Evolutionary conservation across 2,113 vertebrate species (phyloP).

Genomic region (Eubucco bourcierii): DNA sequence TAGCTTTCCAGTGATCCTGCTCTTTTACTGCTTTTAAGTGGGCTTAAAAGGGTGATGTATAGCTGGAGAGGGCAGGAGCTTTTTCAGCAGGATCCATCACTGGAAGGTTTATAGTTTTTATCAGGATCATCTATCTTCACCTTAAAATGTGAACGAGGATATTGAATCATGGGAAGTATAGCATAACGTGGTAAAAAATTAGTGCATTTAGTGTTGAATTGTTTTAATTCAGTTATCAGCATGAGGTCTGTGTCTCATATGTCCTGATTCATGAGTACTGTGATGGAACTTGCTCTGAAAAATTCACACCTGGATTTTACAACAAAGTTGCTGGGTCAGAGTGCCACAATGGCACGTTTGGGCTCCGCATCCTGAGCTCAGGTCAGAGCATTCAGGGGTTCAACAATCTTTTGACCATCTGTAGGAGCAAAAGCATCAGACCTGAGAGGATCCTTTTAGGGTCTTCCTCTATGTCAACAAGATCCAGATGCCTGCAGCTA

Average conservation of each 20-base stretch:
- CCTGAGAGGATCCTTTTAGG: not conserved
- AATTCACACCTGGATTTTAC: not conserved
- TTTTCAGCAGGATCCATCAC: not conserved
- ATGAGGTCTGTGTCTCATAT: not conserved
- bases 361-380: not conserved
- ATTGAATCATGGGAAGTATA: not conserved
- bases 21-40: not conserved
- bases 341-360: not conserved
- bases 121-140: not conserved
- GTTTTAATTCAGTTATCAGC: not conserved
- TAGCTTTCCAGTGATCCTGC: not conserved
- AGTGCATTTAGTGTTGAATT: not conserved
- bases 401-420: not conserved
- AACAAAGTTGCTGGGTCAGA: not conserved
- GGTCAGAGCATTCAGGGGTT: fast-evolving
- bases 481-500: not conserved
- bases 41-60: not conserved
- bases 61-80: not conserved
- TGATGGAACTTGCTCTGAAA: not conserved
- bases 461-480: not conserved
- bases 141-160: not conserved
- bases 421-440: not conserved
- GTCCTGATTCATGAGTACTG: not conserved
- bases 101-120: not conserved
- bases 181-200: not conserved